Evolutionary conservation across 2,888 invertebrate species (phyloP).

Genomic region (Atethmia centrago): DNA sequence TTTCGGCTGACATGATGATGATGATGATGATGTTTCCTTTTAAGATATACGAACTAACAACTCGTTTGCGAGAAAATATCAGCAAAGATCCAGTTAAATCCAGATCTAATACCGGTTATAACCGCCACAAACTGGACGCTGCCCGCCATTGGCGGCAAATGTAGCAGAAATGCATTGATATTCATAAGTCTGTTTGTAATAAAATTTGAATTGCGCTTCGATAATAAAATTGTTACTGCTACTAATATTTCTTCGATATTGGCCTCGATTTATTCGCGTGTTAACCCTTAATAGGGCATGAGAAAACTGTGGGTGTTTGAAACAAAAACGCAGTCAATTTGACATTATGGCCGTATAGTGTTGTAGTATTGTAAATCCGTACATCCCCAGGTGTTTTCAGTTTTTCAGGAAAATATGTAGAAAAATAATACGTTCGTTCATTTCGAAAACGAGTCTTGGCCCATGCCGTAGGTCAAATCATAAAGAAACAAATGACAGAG

Average conservation of each 20-base stretch:
- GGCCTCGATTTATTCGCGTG: conserved; percentile 28
- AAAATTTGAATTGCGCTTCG: conserved; percentile 48
- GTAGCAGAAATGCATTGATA: conserved; percentile 62
- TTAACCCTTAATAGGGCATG: too few species aligned
- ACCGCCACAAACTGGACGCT: conserved; percentile 40
- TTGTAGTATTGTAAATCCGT: too few species aligned
- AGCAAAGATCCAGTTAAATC: conserved; percentile 34
- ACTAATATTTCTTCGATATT: conserved; percentile 41
- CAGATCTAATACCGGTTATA: conserved; percentile 43
- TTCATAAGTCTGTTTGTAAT: conserved; percentile 38
- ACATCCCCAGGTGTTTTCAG: too few species aligned
- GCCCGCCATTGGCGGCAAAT: conserved; percentile 46
- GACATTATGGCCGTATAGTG: too few species aligned
- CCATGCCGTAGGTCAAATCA: too few species aligned
- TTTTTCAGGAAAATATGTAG: too few species aligned
- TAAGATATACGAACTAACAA: conserved; percentile 10
- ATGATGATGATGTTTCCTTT: neutral
- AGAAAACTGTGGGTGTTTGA: too few species aligned
- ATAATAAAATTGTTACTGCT: conserved; percentile 46
- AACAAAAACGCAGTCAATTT: too few species aligned
- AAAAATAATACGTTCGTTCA: too few species aligned
- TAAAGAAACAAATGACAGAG: too few species aligned
- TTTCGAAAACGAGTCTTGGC: too few species aligned
- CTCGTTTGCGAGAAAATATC: conserved; percentile 45
- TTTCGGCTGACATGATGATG: too few species aligned